Percentiles rank a stretch among this genome's conserved stretches.
phyloP scores from a whole-genome alignment of 2,113 vertebrate genomes.

The Collichthys lucidus region DNA sequence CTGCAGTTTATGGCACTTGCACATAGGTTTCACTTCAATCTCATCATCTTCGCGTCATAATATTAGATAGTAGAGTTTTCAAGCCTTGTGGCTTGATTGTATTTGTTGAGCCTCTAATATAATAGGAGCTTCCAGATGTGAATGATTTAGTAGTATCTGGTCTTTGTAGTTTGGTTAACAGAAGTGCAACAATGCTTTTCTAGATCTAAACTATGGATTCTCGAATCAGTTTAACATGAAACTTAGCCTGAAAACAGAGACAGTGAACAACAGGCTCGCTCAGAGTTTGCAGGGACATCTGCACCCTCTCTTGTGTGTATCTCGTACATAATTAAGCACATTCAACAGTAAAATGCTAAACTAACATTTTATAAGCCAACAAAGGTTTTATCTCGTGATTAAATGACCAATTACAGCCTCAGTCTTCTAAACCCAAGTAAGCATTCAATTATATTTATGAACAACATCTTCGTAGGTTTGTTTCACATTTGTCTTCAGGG shows the following conservation, averaged over 20 bases:
- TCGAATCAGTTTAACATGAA: background rate
- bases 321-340: background rate
- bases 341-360: background rate
- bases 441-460: background rate
- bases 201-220: background rate
- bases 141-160: background rate
- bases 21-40: background rate
- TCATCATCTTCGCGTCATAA: background rate
- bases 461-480: background rate
- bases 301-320: background rate
- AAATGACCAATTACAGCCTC: background rate
- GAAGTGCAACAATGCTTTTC: background rate
- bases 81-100: background rate
- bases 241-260: background rate
- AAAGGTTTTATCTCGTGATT: conserved; percentile 1
- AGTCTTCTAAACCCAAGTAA: background rate
- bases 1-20: no score
- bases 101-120: background rate
- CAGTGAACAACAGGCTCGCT: background rate
- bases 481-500: background rate
- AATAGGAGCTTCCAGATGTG: background rate
- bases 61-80: background rate
- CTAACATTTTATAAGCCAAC: background rate
- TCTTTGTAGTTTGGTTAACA: background rate
- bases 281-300: background rate